A percentile compares a stretch with the other conserved stretches of the same genome.
Evolutionary conservation across 2,888 invertebrate genomes (phyloP).

Genomic region (Lottia scabra): DNA sequence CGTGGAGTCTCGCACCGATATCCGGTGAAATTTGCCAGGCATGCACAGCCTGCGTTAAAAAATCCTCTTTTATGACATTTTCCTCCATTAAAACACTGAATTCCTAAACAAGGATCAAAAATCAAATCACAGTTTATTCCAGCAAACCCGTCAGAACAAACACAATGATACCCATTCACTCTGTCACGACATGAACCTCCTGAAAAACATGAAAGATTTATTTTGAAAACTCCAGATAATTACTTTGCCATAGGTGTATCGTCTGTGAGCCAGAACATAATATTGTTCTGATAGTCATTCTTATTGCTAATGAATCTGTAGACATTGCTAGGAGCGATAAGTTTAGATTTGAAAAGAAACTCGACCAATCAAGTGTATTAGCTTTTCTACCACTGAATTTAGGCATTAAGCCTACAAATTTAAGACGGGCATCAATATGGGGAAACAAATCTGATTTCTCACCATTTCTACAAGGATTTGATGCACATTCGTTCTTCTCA

Average conservation of each 20-base stretch:
- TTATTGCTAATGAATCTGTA: too few relatives aligned
- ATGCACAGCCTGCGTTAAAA: slow-evolving; percentile 36
- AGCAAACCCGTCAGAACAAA: slow-evolving; percentile 30
- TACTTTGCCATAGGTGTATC: too few relatives aligned
- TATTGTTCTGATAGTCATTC: too few relatives aligned
- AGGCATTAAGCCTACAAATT: not conserved
- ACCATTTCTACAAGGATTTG: slow-evolving; percentile 50
- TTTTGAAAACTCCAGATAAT: too few relatives aligned
- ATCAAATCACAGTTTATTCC: slow-evolving; percentile 34
- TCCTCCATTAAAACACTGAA: slow-evolving; percentile 42
- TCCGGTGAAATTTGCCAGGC: slow-evolving; percentile 38
- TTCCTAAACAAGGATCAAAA: slow-evolving; percentile 38
- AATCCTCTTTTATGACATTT: slow-evolving; percentile 30
- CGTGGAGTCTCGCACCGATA: slow-evolving; percentile 40
- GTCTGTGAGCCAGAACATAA: too few relatives aligned
- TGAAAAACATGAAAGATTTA: slow-evolving; percentile 11
- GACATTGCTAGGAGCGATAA: too few relatives aligned
- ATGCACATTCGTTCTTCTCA: slow-evolving; percentile 40
- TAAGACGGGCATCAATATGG: not conserved
- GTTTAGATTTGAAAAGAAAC: too few relatives aligned
- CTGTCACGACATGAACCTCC: slow-evolving; percentile 37
- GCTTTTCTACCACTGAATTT: not conserved
- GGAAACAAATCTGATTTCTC: slow-evolving; percentile 3
- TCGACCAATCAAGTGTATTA: too few relatives aligned
- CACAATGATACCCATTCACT: slow-evolving; percentile 34